A percentile compares a stretch with the other conserved stretches of the same genome.
phyloP scores from a whole-genome alignment of 2,113 vertebrate species.

The Tachysurus vachellii region DNA sequence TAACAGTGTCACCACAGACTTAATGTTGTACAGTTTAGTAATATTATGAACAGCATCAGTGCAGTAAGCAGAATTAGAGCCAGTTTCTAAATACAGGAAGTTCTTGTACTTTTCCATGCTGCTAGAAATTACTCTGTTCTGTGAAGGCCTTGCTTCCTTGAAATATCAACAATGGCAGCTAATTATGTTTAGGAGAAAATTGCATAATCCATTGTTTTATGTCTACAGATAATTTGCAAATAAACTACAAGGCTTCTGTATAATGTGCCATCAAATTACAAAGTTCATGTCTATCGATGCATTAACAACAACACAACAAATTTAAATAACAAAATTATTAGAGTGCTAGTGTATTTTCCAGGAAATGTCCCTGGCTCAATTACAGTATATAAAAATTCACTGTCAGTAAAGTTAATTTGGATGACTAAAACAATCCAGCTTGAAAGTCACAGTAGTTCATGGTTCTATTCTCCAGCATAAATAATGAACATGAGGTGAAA shows the following conservation, averaged over 20 bases:
- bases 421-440: background rate
- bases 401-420: background rate
- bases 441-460: background rate
- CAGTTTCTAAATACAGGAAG: background rate
- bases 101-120: background rate
- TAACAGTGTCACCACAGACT: too few relatives aligned
- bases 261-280: background rate
- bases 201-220: constrained; percentile 9
- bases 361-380: background rate
- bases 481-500: background rate
- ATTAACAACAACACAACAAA: background rate
- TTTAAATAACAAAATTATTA: background rate
- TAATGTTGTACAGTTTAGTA: background rate
- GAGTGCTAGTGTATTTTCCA: background rate
- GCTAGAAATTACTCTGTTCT: background rate
- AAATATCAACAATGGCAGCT: constrained; percentile 7
- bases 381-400: background rate
- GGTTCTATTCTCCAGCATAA: background rate
- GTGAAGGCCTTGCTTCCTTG: background rate
- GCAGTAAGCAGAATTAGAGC: background rate
- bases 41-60: background rate
- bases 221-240: constrained; percentile 42
- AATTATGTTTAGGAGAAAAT: constrained; percentile 1
- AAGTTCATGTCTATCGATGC: background rate
- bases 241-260: constrained; percentile 32